A percentile compares a stretch with the other conserved stretches of the same genome.
Conservation (phyloP, 2,113 vertebrate species). For the Rattus norvegicus region DNA sequence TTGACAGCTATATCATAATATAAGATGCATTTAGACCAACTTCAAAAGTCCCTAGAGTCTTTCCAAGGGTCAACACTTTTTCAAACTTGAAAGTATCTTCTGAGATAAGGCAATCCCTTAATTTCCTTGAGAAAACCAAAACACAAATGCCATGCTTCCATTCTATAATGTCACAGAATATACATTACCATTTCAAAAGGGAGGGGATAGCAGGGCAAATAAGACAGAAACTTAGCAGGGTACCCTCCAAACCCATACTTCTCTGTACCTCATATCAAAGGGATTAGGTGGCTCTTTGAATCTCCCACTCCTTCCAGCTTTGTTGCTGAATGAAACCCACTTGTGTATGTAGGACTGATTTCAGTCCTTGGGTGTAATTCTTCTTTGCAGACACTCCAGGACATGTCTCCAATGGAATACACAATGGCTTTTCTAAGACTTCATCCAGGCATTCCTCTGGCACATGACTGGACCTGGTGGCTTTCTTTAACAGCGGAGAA, state of each 20-base stretch:
- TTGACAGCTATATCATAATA: not conserved
- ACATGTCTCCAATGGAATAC: not conserved
- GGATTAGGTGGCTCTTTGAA: not conserved
- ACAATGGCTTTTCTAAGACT: not conserved
- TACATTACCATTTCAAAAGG: not conserved
- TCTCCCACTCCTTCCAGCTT: not conserved
- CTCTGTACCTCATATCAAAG: not conserved
- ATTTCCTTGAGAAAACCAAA: not conserved
- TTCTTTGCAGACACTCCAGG: not conserved
- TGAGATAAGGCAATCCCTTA: not conserved
- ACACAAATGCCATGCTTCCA: not conserved
- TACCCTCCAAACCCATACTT: not conserved
- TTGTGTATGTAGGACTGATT: not conserved
- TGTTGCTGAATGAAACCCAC: not conserved
- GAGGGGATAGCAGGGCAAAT: not conserved
- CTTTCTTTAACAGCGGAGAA: not conserved
- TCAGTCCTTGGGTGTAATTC: not conserved
- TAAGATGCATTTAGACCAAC: not conserved
- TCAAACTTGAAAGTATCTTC: not conserved
- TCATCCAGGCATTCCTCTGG: not conserved
- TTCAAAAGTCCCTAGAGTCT: not conserved
- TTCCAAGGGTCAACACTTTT: not conserved
- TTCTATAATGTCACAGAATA: not conserved
- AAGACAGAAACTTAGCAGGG: not conserved
- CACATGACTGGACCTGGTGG: not conserved